Conservation (phyloP, 2,113 vertebrate species). For the Diadophis punctatus region DNA sequence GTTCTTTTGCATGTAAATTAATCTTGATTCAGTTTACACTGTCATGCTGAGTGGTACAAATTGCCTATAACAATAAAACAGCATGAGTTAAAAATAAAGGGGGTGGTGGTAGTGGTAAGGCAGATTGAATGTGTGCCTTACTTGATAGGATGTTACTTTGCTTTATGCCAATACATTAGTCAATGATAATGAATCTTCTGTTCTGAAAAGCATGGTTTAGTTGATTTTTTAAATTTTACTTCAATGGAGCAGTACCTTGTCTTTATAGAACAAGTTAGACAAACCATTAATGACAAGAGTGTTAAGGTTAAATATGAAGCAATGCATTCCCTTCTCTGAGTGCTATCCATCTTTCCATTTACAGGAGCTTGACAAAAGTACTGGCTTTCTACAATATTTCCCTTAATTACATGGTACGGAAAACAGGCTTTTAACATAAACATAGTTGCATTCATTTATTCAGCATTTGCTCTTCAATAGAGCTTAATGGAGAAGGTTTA, state of each 20-base stretch:
- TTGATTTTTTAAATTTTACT: slow-evolving; percentile 97
- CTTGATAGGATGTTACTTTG: slow-evolving; percentile 97
- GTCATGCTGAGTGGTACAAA: slow-evolving; percentile 99
- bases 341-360: slow-evolving; percentile 98
- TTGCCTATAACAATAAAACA: slow-evolving; percentile 99
- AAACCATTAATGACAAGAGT: slow-evolving; percentile 92
- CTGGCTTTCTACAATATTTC: slow-evolving; percentile 90
- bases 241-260: slow-evolving; percentile 90
- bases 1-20: slow-evolving; percentile 99
- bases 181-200: slow-evolving; percentile 95
- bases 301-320: slow-evolving; percentile 92
- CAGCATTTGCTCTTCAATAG: slow-evolving; percentile 87
- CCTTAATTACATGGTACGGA: slow-evolving; percentile 90
- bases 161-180: slow-evolving; percentile 99
- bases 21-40: slow-evolving; percentile 99
- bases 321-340: slow-evolving; percentile 86
- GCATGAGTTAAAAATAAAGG: slow-evolving; percentile 89
- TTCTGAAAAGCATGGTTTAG: slow-evolving; percentile 97
- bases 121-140: slow-evolving; percentile 90
- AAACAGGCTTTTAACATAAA: slow-evolving; percentile 99
- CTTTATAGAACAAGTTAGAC: slow-evolving; percentile 87
- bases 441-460: slow-evolving; percentile 89
- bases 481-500: slow-evolving; percentile 88
- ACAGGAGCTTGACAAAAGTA: slow-evolving; percentile 96
- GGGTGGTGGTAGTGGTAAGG: slow-evolving; percentile 67